Evolutionary conservation across 2,888 invertebrate genomes (phyloP).

Genomic region (Agriopis marginaria): DNA sequence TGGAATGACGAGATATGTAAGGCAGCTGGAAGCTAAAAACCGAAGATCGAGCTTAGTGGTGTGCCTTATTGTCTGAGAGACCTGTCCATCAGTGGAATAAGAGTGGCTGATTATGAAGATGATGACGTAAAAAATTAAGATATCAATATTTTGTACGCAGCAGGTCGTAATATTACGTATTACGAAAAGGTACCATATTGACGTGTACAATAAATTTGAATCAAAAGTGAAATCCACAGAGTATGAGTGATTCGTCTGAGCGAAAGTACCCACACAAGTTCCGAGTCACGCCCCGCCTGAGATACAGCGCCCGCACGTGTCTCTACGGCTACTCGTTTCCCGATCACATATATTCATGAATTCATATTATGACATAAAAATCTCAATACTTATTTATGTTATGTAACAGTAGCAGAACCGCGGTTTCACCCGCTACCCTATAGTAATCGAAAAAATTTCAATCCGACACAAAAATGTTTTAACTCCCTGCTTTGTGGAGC

Average conservation of each 20-base stretch:
- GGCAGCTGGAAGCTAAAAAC: too few species aligned
- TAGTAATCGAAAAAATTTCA: too few species aligned
- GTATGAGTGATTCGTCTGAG: conserved; percentile 73
- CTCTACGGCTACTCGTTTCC: conserved; percentile 44
- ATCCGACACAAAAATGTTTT: too few species aligned
- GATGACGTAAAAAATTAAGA: background rate
- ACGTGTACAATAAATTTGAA: conserved; percentile 44
- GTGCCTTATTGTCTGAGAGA: too few species aligned
- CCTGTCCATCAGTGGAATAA: too few species aligned
- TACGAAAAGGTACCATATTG: conserved; percentile 27
- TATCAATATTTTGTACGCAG: background rate
- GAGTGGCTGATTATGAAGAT: background rate
- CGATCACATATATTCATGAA: conserved; percentile 45
- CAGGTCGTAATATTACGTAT: conserved; percentile 18
- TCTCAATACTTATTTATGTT: background rate
- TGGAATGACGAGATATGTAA: too few species aligned
- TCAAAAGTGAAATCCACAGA: conserved; percentile 80
- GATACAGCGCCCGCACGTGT: conserved; percentile 52
- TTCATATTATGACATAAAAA: conserved; percentile 1
- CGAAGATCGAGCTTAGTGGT: too few species aligned
- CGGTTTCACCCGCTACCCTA: too few species aligned
- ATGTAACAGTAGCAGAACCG: background rate
- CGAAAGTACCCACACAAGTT: conserved; percentile 84
- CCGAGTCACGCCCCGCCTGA: conserved; percentile 59
- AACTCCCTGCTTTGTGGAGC: too few species aligned